These are phyloP conservation scores for Drosophila sordidula DNA, from an alignment of 2,888 invertebrate genomes.

Conservation along the genomic window DNA sequence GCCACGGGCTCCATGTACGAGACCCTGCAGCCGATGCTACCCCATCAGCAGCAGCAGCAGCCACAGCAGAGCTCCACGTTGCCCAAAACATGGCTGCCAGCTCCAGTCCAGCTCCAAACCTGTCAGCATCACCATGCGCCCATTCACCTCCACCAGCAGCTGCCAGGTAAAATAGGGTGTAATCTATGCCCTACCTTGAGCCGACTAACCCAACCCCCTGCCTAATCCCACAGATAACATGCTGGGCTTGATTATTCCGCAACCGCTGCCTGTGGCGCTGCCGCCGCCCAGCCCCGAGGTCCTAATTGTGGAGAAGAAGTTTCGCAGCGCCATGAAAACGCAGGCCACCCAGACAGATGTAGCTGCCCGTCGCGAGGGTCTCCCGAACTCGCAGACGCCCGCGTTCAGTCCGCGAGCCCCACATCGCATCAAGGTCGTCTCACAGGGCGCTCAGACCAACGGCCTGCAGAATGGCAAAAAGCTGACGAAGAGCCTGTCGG, in stretches of 20 bases:
- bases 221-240: constrained; percentile 51
- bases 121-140: constrained; percentile 82
- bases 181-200: no score
- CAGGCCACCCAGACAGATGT: constrained; percentile 94
- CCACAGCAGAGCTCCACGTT: constrained; percentile 54
- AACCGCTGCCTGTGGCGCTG: constrained; percentile 61
- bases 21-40: constrained; percentile 66
- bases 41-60: constrained; percentile 49
- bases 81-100: constrained; percentile 70
- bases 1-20: constrained; percentile 80
- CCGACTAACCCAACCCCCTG: no score
- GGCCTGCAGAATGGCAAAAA: constrained; percentile 91
- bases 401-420: constrained; percentile 93
- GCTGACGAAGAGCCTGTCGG: constrained; percentile 93
- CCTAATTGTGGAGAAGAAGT: constrained; percentile 90
- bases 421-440: constrained; percentile 93
- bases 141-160: constrained; percentile 75
- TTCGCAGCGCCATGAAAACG: constrained; percentile 94
- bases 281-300: constrained; percentile 82
- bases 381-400: constrained; percentile 88
- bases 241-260: constrained; percentile 69
- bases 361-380: constrained; percentile 89
- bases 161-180: constrained; percentile 52
- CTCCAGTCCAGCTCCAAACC: constrained; percentile 64
- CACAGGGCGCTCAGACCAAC: constrained; percentile 95